Conservation (phyloP, 2,888 invertebrate species). For the Protodeltote pygarga region DNA sequence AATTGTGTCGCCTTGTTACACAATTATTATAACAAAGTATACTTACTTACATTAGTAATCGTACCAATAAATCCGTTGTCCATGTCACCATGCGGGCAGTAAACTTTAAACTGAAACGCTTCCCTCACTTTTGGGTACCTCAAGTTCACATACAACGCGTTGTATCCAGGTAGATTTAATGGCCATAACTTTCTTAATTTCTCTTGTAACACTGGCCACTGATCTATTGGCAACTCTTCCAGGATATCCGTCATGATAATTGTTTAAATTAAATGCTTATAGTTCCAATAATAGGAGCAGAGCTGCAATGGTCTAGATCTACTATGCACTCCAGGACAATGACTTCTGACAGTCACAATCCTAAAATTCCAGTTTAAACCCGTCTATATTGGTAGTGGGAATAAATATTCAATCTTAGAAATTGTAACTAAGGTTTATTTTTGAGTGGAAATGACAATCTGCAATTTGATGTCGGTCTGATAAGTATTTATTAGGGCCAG, state of each 20-base stretch:
- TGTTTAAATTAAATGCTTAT: neutral
- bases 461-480: no score
- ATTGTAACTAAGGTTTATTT: no score
- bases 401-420: no score
- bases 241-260: conserved; percentile 34
- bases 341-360: no score
- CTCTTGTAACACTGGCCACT: conserved; percentile 51
- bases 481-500: no score
- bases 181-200: conserved; percentile 50
- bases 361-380: no score
- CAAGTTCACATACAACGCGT: conserved; percentile 40
- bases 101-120: conserved; percentile 51
- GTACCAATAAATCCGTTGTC: conserved; percentile 54
- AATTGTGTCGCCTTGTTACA: no score
- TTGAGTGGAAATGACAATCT: no score
- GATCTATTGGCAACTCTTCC: conserved; percentile 42
- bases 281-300: neutral
- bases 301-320: neutral
- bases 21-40: neutral
- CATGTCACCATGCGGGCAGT: conserved; percentile 55
- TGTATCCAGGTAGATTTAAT: conserved; percentile 46
- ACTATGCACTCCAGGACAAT: no score
- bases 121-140: conserved; percentile 43
- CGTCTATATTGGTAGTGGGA: no score
- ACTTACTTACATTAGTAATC: conserved; percentile 42